These are phyloP conservation scores for Lasius platythorax DNA, from an alignment of 2,888 invertebrate species.

Conservation along the genomic window DNA sequence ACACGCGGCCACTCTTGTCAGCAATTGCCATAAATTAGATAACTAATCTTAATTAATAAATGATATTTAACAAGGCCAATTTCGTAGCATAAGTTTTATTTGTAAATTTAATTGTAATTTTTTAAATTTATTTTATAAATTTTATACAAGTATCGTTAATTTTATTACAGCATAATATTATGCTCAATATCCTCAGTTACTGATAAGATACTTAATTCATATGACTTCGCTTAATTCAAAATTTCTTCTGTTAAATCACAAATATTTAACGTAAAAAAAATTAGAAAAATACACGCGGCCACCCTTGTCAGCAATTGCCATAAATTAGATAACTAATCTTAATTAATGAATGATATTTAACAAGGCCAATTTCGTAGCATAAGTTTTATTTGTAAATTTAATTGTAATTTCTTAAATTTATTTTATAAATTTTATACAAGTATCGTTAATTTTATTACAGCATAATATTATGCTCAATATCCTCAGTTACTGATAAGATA, in stretches of 20 bases:
- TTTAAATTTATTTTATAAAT: too few relatives aligned
- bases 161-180: too few relatives aligned
- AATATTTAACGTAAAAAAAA: slow-evolving; percentile 13
- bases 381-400: too few relatives aligned
- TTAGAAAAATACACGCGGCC: not conserved
- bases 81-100: too few relatives aligned
- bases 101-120: too few relatives aligned
- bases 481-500: not conserved
- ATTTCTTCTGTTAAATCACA: not conserved
- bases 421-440: not conserved
- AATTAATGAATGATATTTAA: slow-evolving; percentile 4
- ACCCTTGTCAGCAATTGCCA: not conserved
- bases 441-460: not conserved
- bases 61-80: too few relatives aligned
- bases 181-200: too few relatives aligned
- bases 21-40: too few relatives aligned
- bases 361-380: not conserved
- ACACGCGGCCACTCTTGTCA: not conserved
- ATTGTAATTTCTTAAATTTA: not conserved
- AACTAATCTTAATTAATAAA: too few relatives aligned
- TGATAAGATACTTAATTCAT: not conserved
- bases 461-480: not conserved
- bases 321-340: not conserved
- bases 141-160: too few relatives aligned
- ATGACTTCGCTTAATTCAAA: not conserved